phyloP scores from a whole-genome alignment of 2,797 vertebrate species.

The Meriones psammophilus region DNA sequence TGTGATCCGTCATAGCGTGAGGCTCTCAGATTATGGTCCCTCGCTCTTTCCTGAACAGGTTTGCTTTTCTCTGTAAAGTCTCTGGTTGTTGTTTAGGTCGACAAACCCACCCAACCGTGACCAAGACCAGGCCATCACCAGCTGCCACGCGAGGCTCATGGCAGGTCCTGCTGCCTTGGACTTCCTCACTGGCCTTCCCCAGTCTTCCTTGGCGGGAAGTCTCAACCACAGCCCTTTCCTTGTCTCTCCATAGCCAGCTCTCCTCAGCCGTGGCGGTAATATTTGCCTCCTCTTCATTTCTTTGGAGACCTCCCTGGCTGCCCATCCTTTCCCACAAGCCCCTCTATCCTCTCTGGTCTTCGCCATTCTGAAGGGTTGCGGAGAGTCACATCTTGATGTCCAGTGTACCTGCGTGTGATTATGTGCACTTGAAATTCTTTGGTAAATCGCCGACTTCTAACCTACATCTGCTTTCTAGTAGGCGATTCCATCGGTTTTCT shows the following conservation, averaged over 20 bases:
- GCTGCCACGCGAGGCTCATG: neutral
- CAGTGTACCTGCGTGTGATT: too few relatives aligned
- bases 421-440: neutral
- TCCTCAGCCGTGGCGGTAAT: neutral
- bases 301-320: neutral
- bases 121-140: neutral
- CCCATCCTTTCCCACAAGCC: neutral
- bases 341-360: neutral
- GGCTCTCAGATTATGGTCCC: neutral
- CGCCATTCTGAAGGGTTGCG: neutral
- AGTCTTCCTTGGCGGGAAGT: neutral
- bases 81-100: neutral
- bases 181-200: neutral
- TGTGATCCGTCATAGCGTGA: neutral
- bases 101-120: neutral
- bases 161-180: too few relatives aligned
- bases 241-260: neutral
- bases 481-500: neutral
- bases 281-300: neutral
- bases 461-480: neutral
- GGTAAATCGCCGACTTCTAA: neutral
- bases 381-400: neutral
- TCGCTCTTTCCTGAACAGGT: neutral
- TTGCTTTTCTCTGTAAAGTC: neutral
- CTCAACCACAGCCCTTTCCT: neutral